phyloP scores from a whole-genome alignment of 2,113 vertebrate genomes.

The Zapus hudsonius region DNA sequence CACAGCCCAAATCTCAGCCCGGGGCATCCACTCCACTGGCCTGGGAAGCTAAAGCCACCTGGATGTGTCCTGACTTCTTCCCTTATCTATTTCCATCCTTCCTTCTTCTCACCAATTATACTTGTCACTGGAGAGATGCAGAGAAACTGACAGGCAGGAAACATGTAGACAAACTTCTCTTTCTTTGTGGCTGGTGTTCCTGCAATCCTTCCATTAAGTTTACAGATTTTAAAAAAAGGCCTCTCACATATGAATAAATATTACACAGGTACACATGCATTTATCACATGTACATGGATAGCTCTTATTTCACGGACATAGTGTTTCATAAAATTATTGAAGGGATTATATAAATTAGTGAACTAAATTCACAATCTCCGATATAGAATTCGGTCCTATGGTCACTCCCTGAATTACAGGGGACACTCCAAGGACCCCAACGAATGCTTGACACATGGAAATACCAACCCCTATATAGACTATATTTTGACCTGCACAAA shows the following conservation, averaged over 20 bases:
- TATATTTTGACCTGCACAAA: background rate
- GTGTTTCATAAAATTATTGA: background rate
- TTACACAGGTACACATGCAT: background rate
- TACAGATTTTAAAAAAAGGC: background rate
- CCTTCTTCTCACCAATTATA: background rate
- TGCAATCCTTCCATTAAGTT: background rate
- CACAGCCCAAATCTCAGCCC: background rate
- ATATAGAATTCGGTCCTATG: background rate
- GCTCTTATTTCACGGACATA: background rate
- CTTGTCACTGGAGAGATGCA: background rate
- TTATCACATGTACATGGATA: background rate
- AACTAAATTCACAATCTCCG: background rate
- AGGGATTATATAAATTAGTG: background rate
- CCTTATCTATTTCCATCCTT: background rate
- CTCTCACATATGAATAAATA: background rate
- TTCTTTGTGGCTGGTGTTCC: background rate
- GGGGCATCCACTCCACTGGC: background rate
- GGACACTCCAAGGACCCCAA: background rate
- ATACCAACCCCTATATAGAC: background rate
- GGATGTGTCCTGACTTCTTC: background rate
- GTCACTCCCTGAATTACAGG: background rate
- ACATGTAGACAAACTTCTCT: background rate
- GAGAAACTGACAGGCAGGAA: background rate
- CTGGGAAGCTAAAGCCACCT: background rate
- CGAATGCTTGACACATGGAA: background rate